Conservation (phyloP, 2,113 vertebrate species). For the Equus quagga region DNA sequence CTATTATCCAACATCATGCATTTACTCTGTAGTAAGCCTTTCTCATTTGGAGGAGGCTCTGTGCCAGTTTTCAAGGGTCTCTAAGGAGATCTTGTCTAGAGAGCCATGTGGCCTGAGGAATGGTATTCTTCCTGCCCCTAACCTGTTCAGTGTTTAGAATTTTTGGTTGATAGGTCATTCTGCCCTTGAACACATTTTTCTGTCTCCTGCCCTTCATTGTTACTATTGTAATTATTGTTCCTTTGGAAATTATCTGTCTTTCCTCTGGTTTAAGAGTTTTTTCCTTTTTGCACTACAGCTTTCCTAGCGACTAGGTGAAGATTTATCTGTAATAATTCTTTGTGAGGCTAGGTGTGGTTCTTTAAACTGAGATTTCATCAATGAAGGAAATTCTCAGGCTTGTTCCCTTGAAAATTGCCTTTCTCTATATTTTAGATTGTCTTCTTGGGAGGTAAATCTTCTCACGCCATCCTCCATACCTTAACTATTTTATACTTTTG, state of each 20-base stretch:
- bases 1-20: too few species aligned
- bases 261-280: not conserved
- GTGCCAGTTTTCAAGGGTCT: not conserved
- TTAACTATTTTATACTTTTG: not conserved
- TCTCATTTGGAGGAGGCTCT: not conserved
- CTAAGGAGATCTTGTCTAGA: not conserved
- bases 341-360: not conserved
- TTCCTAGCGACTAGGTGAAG: not conserved
- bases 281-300: not conserved
- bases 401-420: not conserved
- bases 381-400: not conserved
- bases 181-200: too few species aligned
- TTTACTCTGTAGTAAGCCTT: not conserved
- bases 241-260: too few species aligned
- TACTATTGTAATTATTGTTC: too few species aligned
- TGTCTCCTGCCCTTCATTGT: too few species aligned
- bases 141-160: not conserved
- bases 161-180: not conserved
- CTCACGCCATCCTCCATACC: not conserved
- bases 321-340: not conserved
- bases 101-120: not conserved
- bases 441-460: not conserved
- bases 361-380: not conserved
- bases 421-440: not conserved
- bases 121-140: not conserved